Conservation (phyloP, 2,888 invertebrate genomes). For the Encarsia formosa region DNA sequence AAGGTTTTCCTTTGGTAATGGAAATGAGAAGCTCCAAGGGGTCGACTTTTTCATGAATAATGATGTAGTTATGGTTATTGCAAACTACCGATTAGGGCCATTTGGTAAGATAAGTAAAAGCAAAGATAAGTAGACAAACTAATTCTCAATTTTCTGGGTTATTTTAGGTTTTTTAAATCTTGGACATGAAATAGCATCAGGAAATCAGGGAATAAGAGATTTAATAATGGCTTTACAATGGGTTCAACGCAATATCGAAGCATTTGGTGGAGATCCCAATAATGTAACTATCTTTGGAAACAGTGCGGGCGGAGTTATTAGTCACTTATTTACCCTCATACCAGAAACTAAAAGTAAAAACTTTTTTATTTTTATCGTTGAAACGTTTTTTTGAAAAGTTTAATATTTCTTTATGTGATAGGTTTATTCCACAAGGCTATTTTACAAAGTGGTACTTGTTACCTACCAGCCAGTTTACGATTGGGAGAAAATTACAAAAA, state of each 20-base stretch:
- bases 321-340: constrained; percentile 32
- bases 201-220: constrained; percentile 40
- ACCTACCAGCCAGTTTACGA: constrained; percentile 20
- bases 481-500: background rate
- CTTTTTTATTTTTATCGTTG: background rate
- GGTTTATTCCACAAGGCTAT: constrained; percentile 40
- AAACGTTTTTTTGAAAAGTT: background rate
- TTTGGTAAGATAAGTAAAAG: background rate
- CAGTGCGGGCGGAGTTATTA: constrained; percentile 31
- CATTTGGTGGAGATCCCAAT: too few relatives aligned
- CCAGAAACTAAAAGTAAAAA: constrained; percentile 34
- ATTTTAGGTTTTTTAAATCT: constrained; percentile 23
- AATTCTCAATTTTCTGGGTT: background rate
- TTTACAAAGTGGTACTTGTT: constrained; percentile 32
- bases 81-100: constrained; percentile 27
- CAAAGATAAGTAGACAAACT: background rate
- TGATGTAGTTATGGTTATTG: constrained; percentile 30
- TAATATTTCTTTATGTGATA: constrained; percentile 5
- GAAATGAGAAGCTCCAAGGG: constrained; percentile 13
- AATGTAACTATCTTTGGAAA: constrained; percentile 37
- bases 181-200: constrained; percentile 32
- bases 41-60: constrained; percentile 33
- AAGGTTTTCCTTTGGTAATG: constrained; percentile 27
- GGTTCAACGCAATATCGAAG: too few relatives aligned
- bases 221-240: constrained; percentile 33